phyloP scores from a whole-genome alignment of 2,797 vertebrate species.

The Merluccius polli region DNA sequence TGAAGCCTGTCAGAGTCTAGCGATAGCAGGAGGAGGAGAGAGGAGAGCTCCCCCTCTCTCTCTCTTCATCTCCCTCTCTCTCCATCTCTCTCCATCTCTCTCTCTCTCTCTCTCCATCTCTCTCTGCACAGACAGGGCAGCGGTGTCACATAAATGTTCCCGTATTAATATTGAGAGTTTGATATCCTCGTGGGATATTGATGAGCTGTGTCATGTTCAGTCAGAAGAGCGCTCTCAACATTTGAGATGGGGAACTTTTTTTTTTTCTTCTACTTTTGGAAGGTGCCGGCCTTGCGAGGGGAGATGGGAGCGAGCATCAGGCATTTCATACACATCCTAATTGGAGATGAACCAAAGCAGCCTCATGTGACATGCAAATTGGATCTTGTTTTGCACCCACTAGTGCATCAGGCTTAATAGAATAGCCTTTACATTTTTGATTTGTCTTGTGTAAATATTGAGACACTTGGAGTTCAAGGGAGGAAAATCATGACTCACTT shows the following conservation, averaged over 20 bases:
- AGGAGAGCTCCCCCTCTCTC: constrained; percentile 6
- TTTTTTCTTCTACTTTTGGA: no score
- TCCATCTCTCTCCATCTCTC: neutral
- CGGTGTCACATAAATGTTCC: constrained; percentile 53
- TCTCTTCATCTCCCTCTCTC: constrained; percentile 30
- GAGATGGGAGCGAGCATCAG: constrained; percentile 10
- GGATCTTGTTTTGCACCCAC: no score
- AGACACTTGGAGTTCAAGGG: no score
- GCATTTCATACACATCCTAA: constrained; percentile 20
- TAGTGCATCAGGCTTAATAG: no score
- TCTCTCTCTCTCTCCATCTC: constrained; percentile 15
- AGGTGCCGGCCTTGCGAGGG: constrained; percentile 7
- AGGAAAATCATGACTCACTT: no score
- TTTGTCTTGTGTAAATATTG: no score
- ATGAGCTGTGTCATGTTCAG: constrained; percentile 54
- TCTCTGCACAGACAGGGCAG: constrained; percentile 3
- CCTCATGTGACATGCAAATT: neutral
- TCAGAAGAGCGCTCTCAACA: constrained; percentile 28
- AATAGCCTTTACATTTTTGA: no score
- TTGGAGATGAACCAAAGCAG: constrained; percentile 26
- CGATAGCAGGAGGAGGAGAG: constrained; percentile 17
- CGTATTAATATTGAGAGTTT: constrained; percentile 40
- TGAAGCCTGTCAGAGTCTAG: constrained; percentile 39
- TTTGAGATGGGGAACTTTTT: constrained; percentile 28
- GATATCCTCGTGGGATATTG: constrained; percentile 62